Percentiles rank a stretch among this genome's conserved stretches.
phyloP scores from a whole-genome alignment of 2,888 invertebrate genomes.

The Drosophila hamatofila region DNA sequence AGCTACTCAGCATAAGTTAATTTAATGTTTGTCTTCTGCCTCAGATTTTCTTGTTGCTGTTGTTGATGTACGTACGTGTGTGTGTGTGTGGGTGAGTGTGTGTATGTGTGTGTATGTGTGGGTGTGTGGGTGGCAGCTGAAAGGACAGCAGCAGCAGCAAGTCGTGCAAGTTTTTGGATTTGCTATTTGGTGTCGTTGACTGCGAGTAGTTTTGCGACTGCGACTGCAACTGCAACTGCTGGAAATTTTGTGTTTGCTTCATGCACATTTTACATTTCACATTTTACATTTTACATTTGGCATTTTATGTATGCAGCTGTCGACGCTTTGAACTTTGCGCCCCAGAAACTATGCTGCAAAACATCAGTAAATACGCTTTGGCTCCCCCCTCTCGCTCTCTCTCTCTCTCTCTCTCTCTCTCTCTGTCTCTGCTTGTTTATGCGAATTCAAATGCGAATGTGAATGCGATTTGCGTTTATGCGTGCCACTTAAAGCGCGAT shows the following conservation, averaged over 20 bases:
- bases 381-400: too few relatives aligned
- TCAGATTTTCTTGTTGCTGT: constrained; percentile 41
- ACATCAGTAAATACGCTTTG: constrained; percentile 56
- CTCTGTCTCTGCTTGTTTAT: constrained; percentile 46
- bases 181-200: constrained; percentile 48
- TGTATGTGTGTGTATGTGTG: background rate
- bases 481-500: constrained; percentile 31
- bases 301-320: constrained; percentile 57
- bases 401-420: too few relatives aligned
- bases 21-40: constrained; percentile 71
- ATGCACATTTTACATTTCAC: constrained; percentile 18
- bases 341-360: constrained; percentile 57
- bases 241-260: constrained; percentile 11
- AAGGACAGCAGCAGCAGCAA: constrained; percentile 16
- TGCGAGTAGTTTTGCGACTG: constrained; percentile 16
- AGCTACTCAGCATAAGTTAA: constrained; percentile 76
- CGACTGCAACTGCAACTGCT: constrained; percentile 16
- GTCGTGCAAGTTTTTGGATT: constrained; percentile 34
- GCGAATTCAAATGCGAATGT: constrained; percentile 48
- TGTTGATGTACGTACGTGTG: constrained; percentile 1
- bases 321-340: constrained; percentile 58
- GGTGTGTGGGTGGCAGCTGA: constrained; percentile 19
- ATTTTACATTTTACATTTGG: constrained; percentile 6
- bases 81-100: constrained; percentile 2
- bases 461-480: constrained; percentile 44